Evolutionary conservation across 2,113 vertebrate species (phyloP), one percentile per base, ranked within the genome.

Genomic region (Nerophis lumbriciformis): DNA sequence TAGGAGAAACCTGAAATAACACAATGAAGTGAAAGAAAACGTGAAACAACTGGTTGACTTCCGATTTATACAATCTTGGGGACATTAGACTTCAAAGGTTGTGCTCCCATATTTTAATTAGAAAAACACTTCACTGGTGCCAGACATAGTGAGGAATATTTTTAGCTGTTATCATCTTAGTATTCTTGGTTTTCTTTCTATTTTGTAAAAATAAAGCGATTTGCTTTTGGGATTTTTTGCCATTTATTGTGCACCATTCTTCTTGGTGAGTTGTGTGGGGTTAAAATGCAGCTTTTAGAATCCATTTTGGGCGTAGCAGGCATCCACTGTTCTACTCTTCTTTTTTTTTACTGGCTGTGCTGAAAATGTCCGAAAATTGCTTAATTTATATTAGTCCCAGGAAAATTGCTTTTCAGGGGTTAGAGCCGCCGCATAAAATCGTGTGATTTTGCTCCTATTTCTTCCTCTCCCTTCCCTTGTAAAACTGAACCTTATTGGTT

Each of bases 401-500:
- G 76, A 83, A 85, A 83, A 73, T 58, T 71, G 76, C 63, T 80
- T 84, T 83, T 83, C 74, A 80, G 72, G 73, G 80, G 82, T 77
- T 83, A 78, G 71, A 73, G 67, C 61, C 79, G 75, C 78, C 79
- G 83, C 78, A 85, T 87, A 82, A 85, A 83, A 86, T 63, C 77
- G 76, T 82, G 79, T 87, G 71, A 81, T 82, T 83, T 70, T 84
- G 76, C 76, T 81, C 82, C 84, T 85, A 82, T 88, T 86, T 83
- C 48, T 85, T 67, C 67, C 76, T 69, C 65, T 81, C 69, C 78
- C 77, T 73, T 81, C 67, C 69, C 80, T 83, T 85, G 80, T 85
- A 87, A 86, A 87, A 84, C 83, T 67, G 72, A 84, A 87, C 81
- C 80, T 87, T 88, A 86, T 88, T 88, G 84, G 82, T 81, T 80